Conservation (phyloP, 2,888 invertebrate species). For the Amphipoea lucens region DNA sequence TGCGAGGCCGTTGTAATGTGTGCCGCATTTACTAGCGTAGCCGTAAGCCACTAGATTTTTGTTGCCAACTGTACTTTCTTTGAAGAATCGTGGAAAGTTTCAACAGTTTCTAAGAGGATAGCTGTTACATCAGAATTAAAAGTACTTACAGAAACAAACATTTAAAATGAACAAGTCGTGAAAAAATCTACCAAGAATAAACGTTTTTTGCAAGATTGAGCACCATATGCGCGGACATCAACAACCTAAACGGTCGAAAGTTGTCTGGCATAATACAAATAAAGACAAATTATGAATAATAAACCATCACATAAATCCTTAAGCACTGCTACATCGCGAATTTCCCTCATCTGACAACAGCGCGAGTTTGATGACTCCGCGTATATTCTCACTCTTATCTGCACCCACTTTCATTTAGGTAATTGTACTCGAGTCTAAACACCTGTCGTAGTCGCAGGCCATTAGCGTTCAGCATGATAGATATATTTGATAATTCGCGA, state of each 20-base stretch:
- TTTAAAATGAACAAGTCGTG: background rate
- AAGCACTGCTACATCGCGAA: slow-evolving; percentile 20
- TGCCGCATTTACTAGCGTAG: slow-evolving; percentile 20
- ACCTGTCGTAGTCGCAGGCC: slow-evolving; percentile 29
- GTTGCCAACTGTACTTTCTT: slow-evolving; percentile 7
- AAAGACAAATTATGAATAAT: slow-evolving; percentile 16
- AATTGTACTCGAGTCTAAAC: slow-evolving; percentile 49
- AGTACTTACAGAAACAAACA: background rate
- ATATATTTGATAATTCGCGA: slow-evolving; percentile 37
- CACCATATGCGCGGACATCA: background rate
- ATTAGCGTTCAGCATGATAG: slow-evolving; percentile 42
- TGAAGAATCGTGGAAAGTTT: background rate
- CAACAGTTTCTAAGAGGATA: background rate
- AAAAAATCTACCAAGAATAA: background rate
- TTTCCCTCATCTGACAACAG: slow-evolving; percentile 41
- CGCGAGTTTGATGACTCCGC: slow-evolving; percentile 51
- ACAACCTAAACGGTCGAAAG: slow-evolving; percentile 10
- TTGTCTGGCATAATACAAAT: slow-evolving; percentile 15
- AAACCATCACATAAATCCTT: slow-evolving; percentile 22
- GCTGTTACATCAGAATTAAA: background rate
- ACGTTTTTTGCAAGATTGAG: background rate
- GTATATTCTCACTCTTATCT: slow-evolving; percentile 31
- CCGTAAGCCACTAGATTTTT: slow-evolving; percentile 6
- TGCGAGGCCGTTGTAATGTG: slow-evolving; percentile 33
- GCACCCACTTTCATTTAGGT: slow-evolving; percentile 59